Conservation (phyloP, 1,140 invertebrate species). For the Sarcophaga bullata region DNA sequence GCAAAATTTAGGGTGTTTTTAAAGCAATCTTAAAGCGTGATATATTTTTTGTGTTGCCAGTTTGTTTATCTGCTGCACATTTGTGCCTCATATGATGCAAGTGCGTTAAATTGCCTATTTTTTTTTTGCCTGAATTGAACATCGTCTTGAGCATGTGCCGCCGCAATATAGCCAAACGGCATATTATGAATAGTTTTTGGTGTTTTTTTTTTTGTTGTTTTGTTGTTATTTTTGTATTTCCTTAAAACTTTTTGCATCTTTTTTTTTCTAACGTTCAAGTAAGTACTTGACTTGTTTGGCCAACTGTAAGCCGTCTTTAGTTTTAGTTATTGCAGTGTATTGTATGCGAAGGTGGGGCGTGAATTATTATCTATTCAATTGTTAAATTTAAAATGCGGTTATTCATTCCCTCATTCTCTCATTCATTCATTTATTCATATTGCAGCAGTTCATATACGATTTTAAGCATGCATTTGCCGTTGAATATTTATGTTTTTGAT, state of each 20-base stretch:
- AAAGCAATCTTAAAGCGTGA: no score
- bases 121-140: slow-evolving; percentile 38
- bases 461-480: not conserved
- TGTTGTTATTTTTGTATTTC: not conserved
- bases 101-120: slow-evolving; percentile 37
- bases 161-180: not conserved
- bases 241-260: no score
- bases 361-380: slow-evolving; percentile 66
- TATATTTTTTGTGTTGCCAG: not conserved
- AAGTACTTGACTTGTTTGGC: not conserved
- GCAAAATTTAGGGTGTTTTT: no score
- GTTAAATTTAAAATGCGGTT: slow-evolving; percentile 54
- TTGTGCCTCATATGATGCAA: slow-evolving; percentile 9
- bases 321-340: slow-evolving; percentile 8
- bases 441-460: no score
- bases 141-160: slow-evolving; percentile 41
- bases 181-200: slow-evolving; percentile 15
- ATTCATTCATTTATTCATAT: not conserved
- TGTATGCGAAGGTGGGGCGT: slow-evolving; percentile 56
- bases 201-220: slow-evolving; percentile 44
- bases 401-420: not conserved
- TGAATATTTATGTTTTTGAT: slow-evolving; percentile 32
- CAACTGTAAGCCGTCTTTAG: not conserved
- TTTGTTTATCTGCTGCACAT: not conserved
- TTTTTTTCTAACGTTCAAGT: not conserved